Percentiles rank a stretch among this genome's conserved stretches.
Conservation (phyloP, 1,140 invertebrate genomes). For the Belonocnema kinseyi region DNA sequence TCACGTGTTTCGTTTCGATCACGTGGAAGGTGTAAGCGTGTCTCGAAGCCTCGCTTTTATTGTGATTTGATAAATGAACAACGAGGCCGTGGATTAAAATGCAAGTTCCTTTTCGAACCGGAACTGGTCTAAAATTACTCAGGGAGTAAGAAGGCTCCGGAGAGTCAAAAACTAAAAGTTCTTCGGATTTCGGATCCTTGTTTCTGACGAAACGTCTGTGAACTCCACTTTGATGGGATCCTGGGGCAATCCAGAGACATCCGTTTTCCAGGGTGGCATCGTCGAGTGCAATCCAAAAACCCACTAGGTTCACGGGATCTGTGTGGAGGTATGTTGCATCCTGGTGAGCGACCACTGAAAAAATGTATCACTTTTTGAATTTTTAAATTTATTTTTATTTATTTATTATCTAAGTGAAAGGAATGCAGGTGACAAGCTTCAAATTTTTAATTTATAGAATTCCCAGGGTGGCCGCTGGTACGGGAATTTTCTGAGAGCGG, state of each 20-base stretch:
- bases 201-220: constrained; percentile 85
- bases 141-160: constrained; percentile 84
- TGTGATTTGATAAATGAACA: constrained; percentile 93
- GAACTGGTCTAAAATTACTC: constrained; percentile 85
- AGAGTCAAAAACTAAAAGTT: constrained; percentile 80
- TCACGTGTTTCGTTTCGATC: constrained; percentile 85
- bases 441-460: too few relatives aligned
- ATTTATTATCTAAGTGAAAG: background rate
- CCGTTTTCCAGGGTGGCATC: constrained; percentile 95
- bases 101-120: constrained; percentile 89
- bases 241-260: constrained; percentile 93
- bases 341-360: constrained; percentile 66
- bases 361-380: background rate
- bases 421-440: too few relatives aligned
- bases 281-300: constrained; percentile 97
- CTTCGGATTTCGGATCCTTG: constrained; percentile 79
- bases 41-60: constrained; percentile 88
- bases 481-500: too few relatives aligned
- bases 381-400: constrained; percentile 20
- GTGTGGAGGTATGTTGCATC: constrained; percentile 87
- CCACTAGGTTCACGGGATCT: constrained; percentile 84
- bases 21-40: constrained; percentile 98
- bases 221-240: constrained; percentile 90
- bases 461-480: too few relatives aligned
- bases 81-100: constrained; percentile 95